Conservation (phyloP, 2,888 invertebrate genomes). For the Acrobasis suavella region DNA sequence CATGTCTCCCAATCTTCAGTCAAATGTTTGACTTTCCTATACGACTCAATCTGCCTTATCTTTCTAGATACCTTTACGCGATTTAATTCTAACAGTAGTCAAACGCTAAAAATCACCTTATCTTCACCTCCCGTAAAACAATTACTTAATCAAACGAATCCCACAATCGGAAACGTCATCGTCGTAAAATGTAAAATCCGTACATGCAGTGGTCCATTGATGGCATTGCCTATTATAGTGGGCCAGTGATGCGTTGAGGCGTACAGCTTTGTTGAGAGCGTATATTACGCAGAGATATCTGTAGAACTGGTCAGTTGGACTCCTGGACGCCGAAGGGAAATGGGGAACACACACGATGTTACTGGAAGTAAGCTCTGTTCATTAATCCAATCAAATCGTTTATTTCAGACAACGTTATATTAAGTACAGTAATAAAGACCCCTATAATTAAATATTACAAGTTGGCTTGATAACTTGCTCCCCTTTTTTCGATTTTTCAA, state of each 20-base stretch:
- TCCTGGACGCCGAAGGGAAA: constrained; percentile 41
- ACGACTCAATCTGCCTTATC: no score
- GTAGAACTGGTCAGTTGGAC: constrained; percentile 46
- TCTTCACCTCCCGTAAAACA: neutral
- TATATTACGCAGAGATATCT: constrained; percentile 57
- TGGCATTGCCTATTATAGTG: constrained; percentile 53
- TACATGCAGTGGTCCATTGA: constrained; percentile 12
- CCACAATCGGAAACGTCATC: neutral
- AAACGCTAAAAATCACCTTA: neutral
- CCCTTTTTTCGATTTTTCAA: no score
- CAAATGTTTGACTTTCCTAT: no score
- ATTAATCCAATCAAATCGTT: no score
- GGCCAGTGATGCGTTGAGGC: constrained; percentile 50
- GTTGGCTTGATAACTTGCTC: no score
- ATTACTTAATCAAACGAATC: neutral
- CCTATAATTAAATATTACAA: no score
- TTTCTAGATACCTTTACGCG: no score
- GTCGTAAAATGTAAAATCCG: neutral
- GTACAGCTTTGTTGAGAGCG: constrained; percentile 46
- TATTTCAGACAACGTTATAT: no score
- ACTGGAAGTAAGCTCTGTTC: constrained; percentile 39
- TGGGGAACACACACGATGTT: constrained; percentile 45
- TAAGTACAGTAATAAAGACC: no score
- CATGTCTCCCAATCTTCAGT: no score
- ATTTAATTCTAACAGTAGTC: no score